Evolutionary conservation across 2,113 vertebrate genomes (phyloP).

Genomic region (Perccottus glenii): DNA sequence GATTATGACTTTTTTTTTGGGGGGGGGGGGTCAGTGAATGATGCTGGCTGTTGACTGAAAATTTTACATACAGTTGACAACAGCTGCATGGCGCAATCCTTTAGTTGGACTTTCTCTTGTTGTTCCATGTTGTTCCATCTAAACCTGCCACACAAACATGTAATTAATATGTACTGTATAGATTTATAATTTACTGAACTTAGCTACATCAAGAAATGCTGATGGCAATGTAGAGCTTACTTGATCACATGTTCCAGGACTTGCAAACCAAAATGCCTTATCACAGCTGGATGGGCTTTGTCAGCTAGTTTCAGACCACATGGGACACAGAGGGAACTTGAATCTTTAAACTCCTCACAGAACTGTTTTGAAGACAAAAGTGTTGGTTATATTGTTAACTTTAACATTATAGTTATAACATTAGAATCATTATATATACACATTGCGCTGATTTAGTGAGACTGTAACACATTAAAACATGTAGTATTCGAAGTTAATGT

Average conservation of each 20-base stretch:
- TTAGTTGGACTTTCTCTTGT: conserved; percentile 90
- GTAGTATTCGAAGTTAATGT: too few species aligned
- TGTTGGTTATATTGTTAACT: neutral
- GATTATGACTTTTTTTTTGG: neutral
- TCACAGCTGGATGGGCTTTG: conserved; percentile 88
- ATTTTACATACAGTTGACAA: conserved; percentile 53
- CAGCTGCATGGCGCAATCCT: conserved; percentile 93
- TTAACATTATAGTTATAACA: too few species aligned
- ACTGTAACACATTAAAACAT: neutral
- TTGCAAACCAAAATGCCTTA: conserved; percentile 97
- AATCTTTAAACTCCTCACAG: conserved; percentile 98
- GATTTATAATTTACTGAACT: too few species aligned
- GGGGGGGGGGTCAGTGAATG: too few species aligned
- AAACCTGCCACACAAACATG: conserved; percentile 78
- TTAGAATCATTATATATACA: neutral
- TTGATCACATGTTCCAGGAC: conserved; percentile 97
- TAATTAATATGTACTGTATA: neutral
- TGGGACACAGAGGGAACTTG: conserved; percentile 89
- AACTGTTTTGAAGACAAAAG: conserved; percentile 78
- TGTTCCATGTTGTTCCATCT: conserved; percentile 94
- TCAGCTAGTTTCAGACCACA: conserved; percentile 92
- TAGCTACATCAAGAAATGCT: too few species aligned
- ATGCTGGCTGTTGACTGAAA: neutral
- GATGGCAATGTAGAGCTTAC: too few species aligned
- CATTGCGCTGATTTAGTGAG: neutral